phyloP scores from a whole-genome alignment of 2,113 vertebrate species.

The Pachyramphus minor region DNA sequence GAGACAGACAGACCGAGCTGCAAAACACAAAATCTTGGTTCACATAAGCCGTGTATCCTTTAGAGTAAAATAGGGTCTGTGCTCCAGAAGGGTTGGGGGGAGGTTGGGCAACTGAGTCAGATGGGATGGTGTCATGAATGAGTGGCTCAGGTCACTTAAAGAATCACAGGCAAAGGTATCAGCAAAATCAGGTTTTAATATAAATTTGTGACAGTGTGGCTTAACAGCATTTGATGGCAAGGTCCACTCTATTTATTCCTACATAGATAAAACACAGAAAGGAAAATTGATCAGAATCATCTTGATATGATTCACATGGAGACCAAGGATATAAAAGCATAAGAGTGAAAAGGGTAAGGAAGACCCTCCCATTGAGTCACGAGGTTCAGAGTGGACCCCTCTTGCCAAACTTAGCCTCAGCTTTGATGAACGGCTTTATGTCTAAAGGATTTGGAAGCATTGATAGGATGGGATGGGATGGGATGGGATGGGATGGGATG shows the following conservation, averaged over 20 bases:
- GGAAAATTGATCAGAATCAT: not conserved
- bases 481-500: not conserved
- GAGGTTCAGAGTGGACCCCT: not conserved
- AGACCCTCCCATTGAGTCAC: not conserved
- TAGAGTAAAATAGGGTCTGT: not conserved
- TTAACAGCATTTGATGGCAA: not conserved
- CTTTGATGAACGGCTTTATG: not conserved
- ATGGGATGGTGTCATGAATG: fast-evolving
- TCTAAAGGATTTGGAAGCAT: not conserved
- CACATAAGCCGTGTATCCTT: fast-evolving
- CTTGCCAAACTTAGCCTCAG: not conserved
- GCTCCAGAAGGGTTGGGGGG: not conserved
- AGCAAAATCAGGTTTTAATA: not conserved
- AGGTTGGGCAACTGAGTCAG: fast-evolving
- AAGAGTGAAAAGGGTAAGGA: not conserved
- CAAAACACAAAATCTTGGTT: not conserved
- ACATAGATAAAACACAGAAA: fast-evolving
- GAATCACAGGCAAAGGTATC: not conserved
- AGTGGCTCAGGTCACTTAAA: not conserved
- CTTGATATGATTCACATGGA: not conserved
- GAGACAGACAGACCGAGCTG: fast-evolving
- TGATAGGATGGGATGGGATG: not conserved
- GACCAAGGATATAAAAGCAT: not conserved
- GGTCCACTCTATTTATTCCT: not conserved
- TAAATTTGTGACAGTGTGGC: not conserved